phyloP scores from a whole-genome alignment of 2,797 vertebrate genomes.

The Huso huso region DNA sequence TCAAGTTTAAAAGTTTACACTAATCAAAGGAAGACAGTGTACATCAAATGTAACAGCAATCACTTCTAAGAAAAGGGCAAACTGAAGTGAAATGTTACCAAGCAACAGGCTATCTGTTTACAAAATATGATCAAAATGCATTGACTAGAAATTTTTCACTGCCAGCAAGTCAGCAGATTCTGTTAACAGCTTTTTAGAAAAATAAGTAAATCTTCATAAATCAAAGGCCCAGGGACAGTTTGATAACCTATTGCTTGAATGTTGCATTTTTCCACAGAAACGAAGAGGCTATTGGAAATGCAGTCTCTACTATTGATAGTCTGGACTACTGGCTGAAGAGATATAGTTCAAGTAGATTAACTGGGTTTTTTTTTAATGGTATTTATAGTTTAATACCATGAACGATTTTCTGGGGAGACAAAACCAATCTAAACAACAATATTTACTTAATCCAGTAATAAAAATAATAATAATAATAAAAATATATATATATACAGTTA shows the following conservation, averaged over 20 bases:
- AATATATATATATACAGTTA: no score
- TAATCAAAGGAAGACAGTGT: slow-evolving; percentile 67
- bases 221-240: slow-evolving; percentile 37
- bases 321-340: background rate
- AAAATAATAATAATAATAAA: no score
- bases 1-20: slow-evolving; percentile 67
- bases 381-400: background rate
- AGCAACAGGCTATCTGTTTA: slow-evolving; percentile 73
- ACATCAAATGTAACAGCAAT: slow-evolving; percentile 75
- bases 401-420: background rate
- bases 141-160: slow-evolving; percentile 62
- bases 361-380: background rate
- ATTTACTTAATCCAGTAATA: no score
- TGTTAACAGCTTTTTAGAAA: slow-evolving; percentile 46
- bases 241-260: slow-evolving; percentile 32
- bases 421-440: no score
- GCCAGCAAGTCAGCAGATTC: slow-evolving; percentile 70
- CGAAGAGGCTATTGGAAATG: background rate
- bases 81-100: slow-evolving; percentile 78
- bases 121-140: slow-evolving; percentile 66
- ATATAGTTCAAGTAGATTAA: background rate
- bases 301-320: background rate
- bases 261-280: slow-evolving; percentile 35
- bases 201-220: slow-evolving; percentile 40
- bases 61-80: slow-evolving; percentile 69